Evolutionary conservation across 2,113 vertebrate genomes (phyloP).

Genomic region (Bubalus kerabau): DNA sequence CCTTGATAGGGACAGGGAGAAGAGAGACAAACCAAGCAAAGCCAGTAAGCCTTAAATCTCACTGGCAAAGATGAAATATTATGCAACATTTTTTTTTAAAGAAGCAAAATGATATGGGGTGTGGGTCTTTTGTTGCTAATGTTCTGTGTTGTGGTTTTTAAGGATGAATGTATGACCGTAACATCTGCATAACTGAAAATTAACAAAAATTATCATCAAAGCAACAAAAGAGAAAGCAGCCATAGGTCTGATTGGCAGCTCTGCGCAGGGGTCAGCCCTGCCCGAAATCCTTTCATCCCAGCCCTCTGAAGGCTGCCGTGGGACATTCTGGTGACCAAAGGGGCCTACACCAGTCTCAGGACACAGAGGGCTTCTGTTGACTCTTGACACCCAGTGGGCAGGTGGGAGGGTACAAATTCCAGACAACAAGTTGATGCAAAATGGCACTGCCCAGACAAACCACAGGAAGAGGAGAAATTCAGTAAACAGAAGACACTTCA

Average conservation of each 20-base stretch:
- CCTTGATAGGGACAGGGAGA: background rate
- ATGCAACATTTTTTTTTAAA: background rate
- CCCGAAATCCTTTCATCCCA: background rate
- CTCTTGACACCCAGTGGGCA: background rate
- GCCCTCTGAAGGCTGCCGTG: background rate
- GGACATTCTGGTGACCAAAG: background rate
- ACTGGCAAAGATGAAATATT: background rate
- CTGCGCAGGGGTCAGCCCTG: background rate
- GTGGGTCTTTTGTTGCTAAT: background rate
- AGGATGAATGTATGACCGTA: background rate
- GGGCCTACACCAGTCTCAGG: background rate
- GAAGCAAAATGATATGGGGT: background rate
- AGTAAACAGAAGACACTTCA: background rate
- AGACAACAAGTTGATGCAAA: background rate
- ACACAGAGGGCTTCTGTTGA: background rate
- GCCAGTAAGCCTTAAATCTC: background rate
- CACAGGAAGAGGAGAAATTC: background rate
- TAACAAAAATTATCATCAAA: background rate
- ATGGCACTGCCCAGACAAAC: background rate
- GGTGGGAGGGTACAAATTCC: background rate
- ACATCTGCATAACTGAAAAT: background rate
- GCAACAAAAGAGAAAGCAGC: background rate
- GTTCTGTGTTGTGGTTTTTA: background rate
- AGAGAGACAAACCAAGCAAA: background rate
- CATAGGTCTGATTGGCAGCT: accelerated